phyloP scores from a whole-genome alignment of 1,140 invertebrate species.

The Anthonomus grandis region DNA sequence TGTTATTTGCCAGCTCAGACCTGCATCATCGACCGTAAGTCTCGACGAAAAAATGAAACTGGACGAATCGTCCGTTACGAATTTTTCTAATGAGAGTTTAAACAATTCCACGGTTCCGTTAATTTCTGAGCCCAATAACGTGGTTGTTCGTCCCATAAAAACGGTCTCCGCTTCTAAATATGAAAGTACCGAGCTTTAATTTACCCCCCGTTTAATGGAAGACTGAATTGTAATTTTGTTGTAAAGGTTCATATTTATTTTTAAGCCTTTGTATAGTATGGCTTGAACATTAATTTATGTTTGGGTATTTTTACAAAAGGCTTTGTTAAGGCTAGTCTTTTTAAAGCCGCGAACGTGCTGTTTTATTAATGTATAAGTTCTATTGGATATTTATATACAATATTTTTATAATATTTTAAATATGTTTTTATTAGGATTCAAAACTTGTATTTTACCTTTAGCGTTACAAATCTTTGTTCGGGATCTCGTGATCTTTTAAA shows the following conservation, averaged over 20 bases:
- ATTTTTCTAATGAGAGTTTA: slow-evolving; percentile 12
- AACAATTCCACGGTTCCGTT: slow-evolving; percentile 14
- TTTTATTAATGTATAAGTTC: slow-evolving; percentile 24
- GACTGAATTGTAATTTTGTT: slow-evolving; percentile 18
- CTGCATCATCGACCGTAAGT: slow-evolving; percentile 20
- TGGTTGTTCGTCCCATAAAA: slow-evolving; percentile 13
- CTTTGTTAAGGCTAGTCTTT: slow-evolving; percentile 3
- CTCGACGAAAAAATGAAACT: slow-evolving; percentile 12
- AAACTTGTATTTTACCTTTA: slow-evolving; percentile 19
- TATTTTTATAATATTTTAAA: slow-evolving; percentile 29
- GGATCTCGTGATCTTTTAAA: slow-evolving; percentile 12
- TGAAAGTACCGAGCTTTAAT: slow-evolving; percentile 18
- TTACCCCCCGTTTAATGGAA: slow-evolving; percentile 15
- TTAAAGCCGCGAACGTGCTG: slow-evolving; percentile 11
- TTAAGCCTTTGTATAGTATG: slow-evolving; percentile 7
- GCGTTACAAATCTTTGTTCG: slow-evolving; percentile 3
- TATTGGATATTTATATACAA: slow-evolving; percentile 22
- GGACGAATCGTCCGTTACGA: neutral
- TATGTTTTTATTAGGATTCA: slow-evolving; percentile 10
- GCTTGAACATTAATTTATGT: slow-evolving; percentile 17
- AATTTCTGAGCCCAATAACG: slow-evolving; percentile 11
- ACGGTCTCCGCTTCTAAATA: neutral
- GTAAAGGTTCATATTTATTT: slow-evolving; percentile 22
- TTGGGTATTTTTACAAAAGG: neutral
- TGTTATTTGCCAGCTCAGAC: slow-evolving; percentile 23